phyloP scores from a whole-genome alignment of 2,888 invertebrate genomes.

The Napeogenes sylphis region DNA sequence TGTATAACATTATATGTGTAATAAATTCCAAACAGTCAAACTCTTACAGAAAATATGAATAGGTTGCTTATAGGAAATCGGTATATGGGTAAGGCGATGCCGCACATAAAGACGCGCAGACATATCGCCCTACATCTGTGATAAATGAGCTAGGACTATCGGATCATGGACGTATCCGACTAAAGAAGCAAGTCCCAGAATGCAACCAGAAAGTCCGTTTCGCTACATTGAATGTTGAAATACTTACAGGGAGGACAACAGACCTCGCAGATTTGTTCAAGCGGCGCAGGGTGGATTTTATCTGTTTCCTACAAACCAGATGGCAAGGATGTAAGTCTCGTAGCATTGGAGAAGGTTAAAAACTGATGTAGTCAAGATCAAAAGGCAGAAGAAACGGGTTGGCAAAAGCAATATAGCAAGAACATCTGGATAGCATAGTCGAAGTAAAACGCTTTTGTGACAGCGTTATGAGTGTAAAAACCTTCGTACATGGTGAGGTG shows the following conservation, averaged over 20 bases:
- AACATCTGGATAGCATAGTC: slow-evolving; percentile 9
- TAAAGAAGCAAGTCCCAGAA: too few species aligned
- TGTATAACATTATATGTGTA: too few species aligned
- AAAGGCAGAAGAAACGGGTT: slow-evolving; percentile 17
- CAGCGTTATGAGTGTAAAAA: slow-evolving; percentile 11
- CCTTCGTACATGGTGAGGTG: slow-evolving; percentile 8
- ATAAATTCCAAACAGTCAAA: background rate
- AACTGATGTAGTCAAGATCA: slow-evolving; percentile 18
- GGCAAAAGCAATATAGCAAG: slow-evolving; percentile 12
- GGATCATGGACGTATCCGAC: too few species aligned
- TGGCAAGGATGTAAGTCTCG: slow-evolving; percentile 17
- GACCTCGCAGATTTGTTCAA: slow-evolving; percentile 15
- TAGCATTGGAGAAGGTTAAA: slow-evolving; percentile 20
- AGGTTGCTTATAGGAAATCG: background rate
- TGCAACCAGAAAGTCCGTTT: too few species aligned
- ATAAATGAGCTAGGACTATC: too few species aligned
- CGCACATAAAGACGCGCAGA: background rate
- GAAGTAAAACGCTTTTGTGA: slow-evolving; percentile 18
- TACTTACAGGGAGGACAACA: slow-evolving; percentile 17
- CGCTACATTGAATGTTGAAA: slow-evolving; percentile 3
- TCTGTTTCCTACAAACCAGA: slow-evolving; percentile 4
- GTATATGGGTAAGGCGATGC: background rate
- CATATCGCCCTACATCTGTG: background rate
- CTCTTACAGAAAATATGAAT: background rate
- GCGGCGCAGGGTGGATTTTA: slow-evolving; percentile 14